Evolutionary conservation across 2,888 invertebrate species (phyloP).

Genomic region (Desoria tigrina): DNA sequence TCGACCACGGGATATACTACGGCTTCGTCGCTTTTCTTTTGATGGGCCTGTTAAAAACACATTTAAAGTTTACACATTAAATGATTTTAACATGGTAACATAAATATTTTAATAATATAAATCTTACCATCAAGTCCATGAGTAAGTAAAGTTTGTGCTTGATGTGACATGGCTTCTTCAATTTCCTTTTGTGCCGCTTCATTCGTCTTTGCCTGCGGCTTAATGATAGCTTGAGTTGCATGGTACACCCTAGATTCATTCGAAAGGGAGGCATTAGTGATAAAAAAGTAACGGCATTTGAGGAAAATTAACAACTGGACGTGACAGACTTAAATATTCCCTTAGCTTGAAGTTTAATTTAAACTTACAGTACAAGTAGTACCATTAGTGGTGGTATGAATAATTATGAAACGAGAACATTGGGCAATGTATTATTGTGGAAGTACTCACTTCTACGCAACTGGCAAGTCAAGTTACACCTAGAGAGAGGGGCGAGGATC

Average conservation of each 20-base stretch:
- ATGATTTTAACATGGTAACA: constrained; percentile 1
- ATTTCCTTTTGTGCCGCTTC: constrained; percentile 94
- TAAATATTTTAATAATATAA: constrained; percentile 8
- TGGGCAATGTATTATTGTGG: constrained; percentile 51
- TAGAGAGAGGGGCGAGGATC: constrained; percentile 53
- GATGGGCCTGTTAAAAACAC: background rate
- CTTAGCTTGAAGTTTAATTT: constrained; percentile 7
- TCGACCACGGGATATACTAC: constrained; percentile 59
- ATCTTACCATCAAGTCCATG: constrained; percentile 74
- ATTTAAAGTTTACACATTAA: background rate
- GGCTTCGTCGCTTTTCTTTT: constrained; percentile 63
- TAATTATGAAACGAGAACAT: constrained; percentile 28
- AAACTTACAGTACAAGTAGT: constrained; percentile 14
- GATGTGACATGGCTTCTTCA: constrained; percentile 94
- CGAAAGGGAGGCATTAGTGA: too few species aligned
- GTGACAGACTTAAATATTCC: constrained; percentile 6
- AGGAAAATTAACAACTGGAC: constrained; percentile 1
- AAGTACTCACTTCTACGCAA: constrained; percentile 54
- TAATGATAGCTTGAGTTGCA: constrained; percentile 85
- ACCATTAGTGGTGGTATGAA: background rate
- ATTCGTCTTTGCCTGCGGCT: constrained; percentile 92
- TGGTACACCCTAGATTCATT: constrained; percentile 68
- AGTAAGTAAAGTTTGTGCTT: constrained; percentile 91
- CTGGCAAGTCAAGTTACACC: constrained; percentile 53
- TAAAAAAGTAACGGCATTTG: background rate